Conservation (phyloP, 2,888 invertebrate species). For the Andrena marginata region DNA sequence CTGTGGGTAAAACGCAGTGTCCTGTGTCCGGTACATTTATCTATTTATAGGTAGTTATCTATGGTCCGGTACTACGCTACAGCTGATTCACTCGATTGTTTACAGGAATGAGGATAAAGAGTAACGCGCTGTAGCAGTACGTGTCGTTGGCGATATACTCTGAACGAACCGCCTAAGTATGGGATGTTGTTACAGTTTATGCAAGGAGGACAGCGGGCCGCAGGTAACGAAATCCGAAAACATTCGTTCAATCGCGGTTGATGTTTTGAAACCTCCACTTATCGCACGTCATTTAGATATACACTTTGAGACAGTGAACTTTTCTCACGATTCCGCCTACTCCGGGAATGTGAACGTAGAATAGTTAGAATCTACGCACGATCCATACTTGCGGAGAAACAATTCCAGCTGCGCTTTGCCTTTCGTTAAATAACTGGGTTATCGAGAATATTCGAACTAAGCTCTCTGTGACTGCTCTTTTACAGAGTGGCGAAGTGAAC, state of each 20-base stretch:
- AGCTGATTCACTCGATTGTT: constrained; percentile 75
- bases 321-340: constrained; percentile 42
- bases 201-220: constrained; percentile 89
- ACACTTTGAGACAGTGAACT: constrained; percentile 1
- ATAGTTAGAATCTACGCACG: background rate
- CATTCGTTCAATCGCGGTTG: constrained; percentile 17
- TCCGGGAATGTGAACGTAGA: background rate
- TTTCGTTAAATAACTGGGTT: constrained; percentile 4
- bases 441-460: background rate
- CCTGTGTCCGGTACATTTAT: constrained; percentile 19
- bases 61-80: constrained; percentile 32
- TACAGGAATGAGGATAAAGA: constrained; percentile 70
- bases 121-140: constrained; percentile 48
- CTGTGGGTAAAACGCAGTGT: constrained; percentile 46
- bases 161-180: constrained; percentile 64
- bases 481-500: constrained; percentile 87
- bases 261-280: constrained; percentile 48
- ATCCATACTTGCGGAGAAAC: background rate
- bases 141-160: constrained; percentile 26
- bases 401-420: background rate
- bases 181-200: constrained; percentile 89
- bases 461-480: constrained; percentile 52
- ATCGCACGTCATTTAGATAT: constrained; percentile 47
- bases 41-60: no score
- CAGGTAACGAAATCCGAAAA: constrained; percentile 86